Evolutionary conservation across 2,797 vertebrate genomes (phyloP), one percentile per base, ranked within the genome.

Genomic region (Cichlasoma orientale): DNA sequence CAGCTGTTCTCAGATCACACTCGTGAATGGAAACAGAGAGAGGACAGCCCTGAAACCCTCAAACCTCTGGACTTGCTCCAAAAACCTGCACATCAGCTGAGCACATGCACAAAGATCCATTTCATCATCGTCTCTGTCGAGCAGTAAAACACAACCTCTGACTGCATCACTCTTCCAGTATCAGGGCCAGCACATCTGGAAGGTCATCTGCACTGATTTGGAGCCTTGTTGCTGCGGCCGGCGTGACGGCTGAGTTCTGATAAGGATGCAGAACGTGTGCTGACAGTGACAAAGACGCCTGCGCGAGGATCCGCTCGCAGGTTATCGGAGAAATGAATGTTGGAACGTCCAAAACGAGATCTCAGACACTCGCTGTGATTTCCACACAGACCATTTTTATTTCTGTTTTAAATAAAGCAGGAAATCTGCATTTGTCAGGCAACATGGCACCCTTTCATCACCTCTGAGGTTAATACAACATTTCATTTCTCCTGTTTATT

Each of bases 1-100:
- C 31, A 59, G 57, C 58, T 23, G 58, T 61, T 61, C 13, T 61
- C n/a, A 61, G 6, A 31, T 7, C 29, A 31, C 27, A 12, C 56
- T 58, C 10, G 33, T n/a, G 31, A 11, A 58, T 58, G 56, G 0
- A 58, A 58, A 58, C 33, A 57, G n/a, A n/a, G n/a, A n/a, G n/a
- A n/a, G 29, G 12, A 0, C 56, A n/a, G 0, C 10, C 1, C 56
- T 13, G 18, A 19, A 0, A n/a, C 12, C 33, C 57, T 38, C 31
- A 59, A 14, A 59, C 57, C 2, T 38, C 12, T 41, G 12, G 12
- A 41, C 11, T 59, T 1, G 2, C 19, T 59, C 12, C 57, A 61
- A 23, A 41, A 25, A 63, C 7, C 36, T 44, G 13, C 41, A 16
- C 41, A 16, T 14, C 14, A 16, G 41, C 41, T 16, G 41, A 44